Base-by-base conservation (phyloP, 2,797 vertebrate species). In the Sphaeramia orbicularis region DNA sequence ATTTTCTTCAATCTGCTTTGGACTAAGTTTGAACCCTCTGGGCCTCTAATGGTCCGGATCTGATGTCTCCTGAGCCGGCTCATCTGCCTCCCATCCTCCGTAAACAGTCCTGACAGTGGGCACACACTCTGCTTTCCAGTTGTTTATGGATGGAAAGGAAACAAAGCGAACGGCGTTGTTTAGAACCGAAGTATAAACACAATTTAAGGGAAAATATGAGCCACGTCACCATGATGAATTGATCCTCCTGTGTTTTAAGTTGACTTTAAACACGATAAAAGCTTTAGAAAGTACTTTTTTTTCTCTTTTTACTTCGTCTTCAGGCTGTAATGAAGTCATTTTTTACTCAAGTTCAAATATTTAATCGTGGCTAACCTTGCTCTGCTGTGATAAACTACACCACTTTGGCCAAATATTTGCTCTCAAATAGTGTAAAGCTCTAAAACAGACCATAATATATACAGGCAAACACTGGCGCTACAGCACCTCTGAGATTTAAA, bases 381-480 rank as follows among this genome's bases (percentile, higher is more conserved):
- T 52, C 60, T 16, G 27, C 53, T 0, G n/a, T 6, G 51, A 63
- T 61, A 53, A 61, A 60, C 38, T 56, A 32, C 48, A 56, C 8
- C 58, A 37, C 0, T 10, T 36, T 7, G 16, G 42, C 45, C 48
- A 81, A 81, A 80, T 65, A 66, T 84, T 81, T 72, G 51, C 53
- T 61, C 57, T 65, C 9, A 42, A 37, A 58, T 57, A 44, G 42
- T 2, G 40, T 6, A 10, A 50, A 49, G 57, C 45, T 64, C 30
- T 50, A 38, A 50, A 60, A 42, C 0, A 37, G 21, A 68, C 19
- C 27, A 53, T 38, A n/a, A 32, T 16, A 56, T 4, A n/a, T 1
- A 13, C 19, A 47, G 2, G 13, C 12, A 65, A 38, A 65, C 66
- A 32, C 13, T 4, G 48, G 10, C 13, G 6, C 10, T 19, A 10